Base-by-base conservation (phyloP, 2,888 invertebrate genomes). In the Callyntrura sp. region DNA sequence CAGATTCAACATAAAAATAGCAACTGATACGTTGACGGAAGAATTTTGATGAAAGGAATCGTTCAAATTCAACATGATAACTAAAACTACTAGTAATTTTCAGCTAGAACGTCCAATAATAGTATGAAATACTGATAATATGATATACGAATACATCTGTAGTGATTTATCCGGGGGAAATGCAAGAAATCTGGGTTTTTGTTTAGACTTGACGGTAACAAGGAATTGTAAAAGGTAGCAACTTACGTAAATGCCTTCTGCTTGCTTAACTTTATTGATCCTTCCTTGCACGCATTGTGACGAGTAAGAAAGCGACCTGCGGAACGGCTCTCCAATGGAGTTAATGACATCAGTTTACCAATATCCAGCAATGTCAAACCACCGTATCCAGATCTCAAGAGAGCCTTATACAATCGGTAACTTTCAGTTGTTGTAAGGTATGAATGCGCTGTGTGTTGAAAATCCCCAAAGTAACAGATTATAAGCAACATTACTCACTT, bases 291-390 rank as follows among this genome's bases (percentile, higher is more conserved):
- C 0, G 68, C 11, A n/a, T 90, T 86, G 3, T 85, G 23, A n/a
- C 83, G 73, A 11, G 45, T 43, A 6, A 91, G 55, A 25, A 84
- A 68, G 11, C 92, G 73, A 43, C 28, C 76, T 9, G 90, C 86
- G 0, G 90, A 73, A 43, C 92, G 51, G 17, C 90, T 76, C 14
- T 91, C 88, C 23, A 91, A 79, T 2, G 81, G 65, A 0, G 85
- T 87, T 9, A 86, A 17, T 1, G 55, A 23, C 57, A 92, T 78
- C 23, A 91, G 83, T 8, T 57, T 55, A 0, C n/a, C n/a, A 17
- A 70, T 70, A 17, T 70, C 70, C 0, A 43, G 5, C 3, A 88
- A 45, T 0, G 88, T 82, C 0, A 90, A 45, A 0, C 92, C 92
- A n/a, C 62, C 68, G 0, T 70, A 20, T 17, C 90, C 90, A 12